Conservation (phyloP, 2,888 invertebrate species). For the Drosophila mayaguana region DNA sequence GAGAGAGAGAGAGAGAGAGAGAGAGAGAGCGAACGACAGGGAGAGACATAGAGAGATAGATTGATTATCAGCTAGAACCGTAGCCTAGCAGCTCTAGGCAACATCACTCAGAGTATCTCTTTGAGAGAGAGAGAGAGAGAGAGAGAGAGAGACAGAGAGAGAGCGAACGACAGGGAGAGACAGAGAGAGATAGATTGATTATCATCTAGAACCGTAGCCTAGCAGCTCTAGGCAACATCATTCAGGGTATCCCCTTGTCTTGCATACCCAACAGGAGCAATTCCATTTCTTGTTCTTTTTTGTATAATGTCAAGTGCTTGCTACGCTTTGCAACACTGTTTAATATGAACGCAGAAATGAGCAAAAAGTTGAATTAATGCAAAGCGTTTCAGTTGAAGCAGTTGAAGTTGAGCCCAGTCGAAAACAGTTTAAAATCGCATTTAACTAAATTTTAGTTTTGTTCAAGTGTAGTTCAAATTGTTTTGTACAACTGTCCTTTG, state of each 20-base stretch:
- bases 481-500: background rate
- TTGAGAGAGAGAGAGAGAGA: no score
- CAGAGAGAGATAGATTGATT: background rate
- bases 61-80: no score
- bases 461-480: background rate
- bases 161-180: no score
- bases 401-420: background rate
- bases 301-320: background rate
- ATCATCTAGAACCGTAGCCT: background rate
- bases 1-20: no score
- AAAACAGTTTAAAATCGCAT: background rate
- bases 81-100: no score
- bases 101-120: no score
- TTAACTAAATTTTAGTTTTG: background rate
- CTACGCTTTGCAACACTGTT: conserved; percentile 4
- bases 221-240: background rate
- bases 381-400: background rate
- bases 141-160: background rate
- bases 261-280: background rate
- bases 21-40: no score
- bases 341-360: background rate
- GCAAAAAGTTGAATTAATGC: background rate
- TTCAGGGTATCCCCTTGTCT: background rate
- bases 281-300: background rate
- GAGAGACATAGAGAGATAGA: no score